Evolutionary conservation across 2,888 invertebrate genomes (phyloP), one percentile per base, ranked within the genome.

Genomic region (Fissipunctia ypsillon): DNA sequence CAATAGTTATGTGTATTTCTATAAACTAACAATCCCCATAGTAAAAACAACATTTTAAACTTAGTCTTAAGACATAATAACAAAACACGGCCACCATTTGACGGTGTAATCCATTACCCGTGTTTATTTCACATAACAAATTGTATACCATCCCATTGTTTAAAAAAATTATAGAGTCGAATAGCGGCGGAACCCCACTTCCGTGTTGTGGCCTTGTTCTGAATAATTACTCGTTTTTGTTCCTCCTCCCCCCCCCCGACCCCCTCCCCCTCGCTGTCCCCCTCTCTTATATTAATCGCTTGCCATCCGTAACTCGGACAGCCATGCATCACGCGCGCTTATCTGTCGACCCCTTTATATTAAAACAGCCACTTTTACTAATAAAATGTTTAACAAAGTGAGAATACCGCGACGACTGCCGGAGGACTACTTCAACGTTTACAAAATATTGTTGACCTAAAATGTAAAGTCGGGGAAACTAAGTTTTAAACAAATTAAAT

Each of bases 201-300:
- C 48, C 64, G 54, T 72, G 65, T 72, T 67, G 79, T 50, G 79
- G 73, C 65, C 77, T 71, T 74, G 84, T 80, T 73, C 60, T 84
- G 76, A 81, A 84, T 84, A 81, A 81, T 81, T 57, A 66, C 63
- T 74, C 80, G 84, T 69, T 80, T 73, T 73, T 81, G 82, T 81
- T 9, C 56, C 28, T n/a, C 63, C 19, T 19, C 28, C 45, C 12
- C 52, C n/a, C n/a, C n/a, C n/a, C 28, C 63, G 5, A 31, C 14
- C 19, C 45, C 2, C 28, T 1, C 14, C 14, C 5, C 31, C 10
- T 57, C 19, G 10, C 22, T n/a, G 19, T 14, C 45, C 41, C 52
- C 41, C 35, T 16, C 43, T 31, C 54, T 19, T 28, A 63, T 81
- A 86, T 80, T 86, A 83, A 83, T 83, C 50, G 84, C 56, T 41